Conservation (phyloP, 2,113 vertebrate genomes). For the Seriola quinqueradiata region DNA sequence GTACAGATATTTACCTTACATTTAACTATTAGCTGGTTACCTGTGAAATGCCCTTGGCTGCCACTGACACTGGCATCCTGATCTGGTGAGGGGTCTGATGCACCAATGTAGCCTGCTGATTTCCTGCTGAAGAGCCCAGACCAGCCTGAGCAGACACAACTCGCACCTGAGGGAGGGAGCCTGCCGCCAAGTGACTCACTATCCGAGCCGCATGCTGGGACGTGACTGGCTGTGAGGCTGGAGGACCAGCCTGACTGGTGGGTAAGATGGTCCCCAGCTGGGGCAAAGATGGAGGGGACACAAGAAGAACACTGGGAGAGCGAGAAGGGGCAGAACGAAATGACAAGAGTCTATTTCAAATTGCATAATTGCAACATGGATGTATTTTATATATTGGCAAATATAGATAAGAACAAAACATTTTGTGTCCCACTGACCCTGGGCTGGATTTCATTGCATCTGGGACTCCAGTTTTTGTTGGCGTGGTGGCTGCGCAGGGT, state of each 20-base stretch:
- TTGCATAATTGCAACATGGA: neutral
- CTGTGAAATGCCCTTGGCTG: conserved; percentile 92
- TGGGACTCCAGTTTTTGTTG: conserved; percentile 86
- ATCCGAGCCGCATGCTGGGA: conserved; percentile 86
- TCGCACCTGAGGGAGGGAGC: conserved; percentile 92
- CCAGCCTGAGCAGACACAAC: conserved; percentile 90
- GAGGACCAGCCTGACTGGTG: conserved; percentile 83
- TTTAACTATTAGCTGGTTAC: conserved; percentile 72
- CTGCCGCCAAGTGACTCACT: conserved; percentile 85
- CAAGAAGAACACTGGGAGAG: conserved; percentile 89
- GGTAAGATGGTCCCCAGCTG: conserved; percentile 93
- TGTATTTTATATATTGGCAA: neutral
- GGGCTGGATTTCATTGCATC: conserved; percentile 90
- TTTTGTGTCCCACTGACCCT: conserved; percentile 81
- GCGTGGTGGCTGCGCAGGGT: conserved; percentile 79
- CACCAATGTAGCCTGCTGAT: conserved; percentile 86
- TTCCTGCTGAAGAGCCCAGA: conserved; percentile 78
- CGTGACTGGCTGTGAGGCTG: conserved; percentile 80
- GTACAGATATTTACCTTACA: neutral
- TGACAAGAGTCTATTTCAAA: neutral
- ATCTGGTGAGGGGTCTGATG: conserved; percentile 91
- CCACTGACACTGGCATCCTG: conserved; percentile 88
- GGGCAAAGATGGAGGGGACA: conserved; percentile 93
- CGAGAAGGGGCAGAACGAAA: neutral
- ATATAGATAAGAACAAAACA: neutral